Percentiles rank a stretch among this genome's conserved stretches.
Evolutionary conservation across 2,888 invertebrate species (phyloP).

Genomic region (Altica lythri): DNA sequence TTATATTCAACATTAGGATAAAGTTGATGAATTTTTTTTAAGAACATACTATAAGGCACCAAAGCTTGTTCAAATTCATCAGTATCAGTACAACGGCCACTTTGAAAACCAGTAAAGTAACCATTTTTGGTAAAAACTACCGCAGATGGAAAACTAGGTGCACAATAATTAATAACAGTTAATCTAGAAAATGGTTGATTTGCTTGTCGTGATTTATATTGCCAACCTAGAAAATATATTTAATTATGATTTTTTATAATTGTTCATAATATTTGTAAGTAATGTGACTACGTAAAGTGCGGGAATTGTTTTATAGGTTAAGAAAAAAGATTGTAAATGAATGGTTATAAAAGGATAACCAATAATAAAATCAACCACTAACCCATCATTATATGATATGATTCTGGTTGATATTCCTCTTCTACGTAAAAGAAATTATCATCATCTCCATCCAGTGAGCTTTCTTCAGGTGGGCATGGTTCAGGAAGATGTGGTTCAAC

Average conservation of each 20-base stretch:
- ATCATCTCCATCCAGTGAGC: background rate
- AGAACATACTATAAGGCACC: background rate
- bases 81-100: background rate
- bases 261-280: too few species aligned
- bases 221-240: too few species aligned
- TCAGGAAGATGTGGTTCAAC: background rate
- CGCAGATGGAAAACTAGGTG: background rate
- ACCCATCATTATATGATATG: background rate
- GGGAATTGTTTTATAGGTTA: too few species aligned
- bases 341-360: too few species aligned
- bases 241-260: too few species aligned
- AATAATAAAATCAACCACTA: too few species aligned
- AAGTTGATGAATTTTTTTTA: background rate
- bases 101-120: constrained; percentile 3
- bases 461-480: background rate
- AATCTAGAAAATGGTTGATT: background rate
- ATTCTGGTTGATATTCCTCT: background rate
- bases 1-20: constrained; percentile 2
- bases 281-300: too few species aligned
- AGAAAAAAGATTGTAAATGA: too few species aligned
- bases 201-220: background rate
- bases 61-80: background rate
- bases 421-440: constrained; percentile 2
- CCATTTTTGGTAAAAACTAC: background rate
- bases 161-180: background rate